phyloP scores from a whole-genome alignment of 2,888 invertebrate genomes.

The Drosophila maculinotata region DNA sequence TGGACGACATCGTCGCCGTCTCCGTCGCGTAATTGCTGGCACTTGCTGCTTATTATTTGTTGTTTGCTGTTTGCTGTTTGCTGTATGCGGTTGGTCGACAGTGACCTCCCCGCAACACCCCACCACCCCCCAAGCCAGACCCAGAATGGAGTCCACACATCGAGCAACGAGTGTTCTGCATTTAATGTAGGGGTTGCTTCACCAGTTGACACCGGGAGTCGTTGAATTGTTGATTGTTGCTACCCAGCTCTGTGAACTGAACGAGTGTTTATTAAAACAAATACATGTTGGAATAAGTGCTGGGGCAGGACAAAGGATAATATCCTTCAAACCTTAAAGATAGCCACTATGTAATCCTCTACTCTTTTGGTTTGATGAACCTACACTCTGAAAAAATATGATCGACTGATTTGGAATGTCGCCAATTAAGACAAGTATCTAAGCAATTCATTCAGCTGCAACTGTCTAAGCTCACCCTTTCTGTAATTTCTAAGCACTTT shows the following conservation, averaged over 20 bases:
- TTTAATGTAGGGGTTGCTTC: slow-evolving; percentile 63
- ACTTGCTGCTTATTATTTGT: slow-evolving; percentile 65
- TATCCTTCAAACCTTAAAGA: not conserved
- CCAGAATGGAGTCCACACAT: slow-evolving; percentile 9
- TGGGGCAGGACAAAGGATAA: no score
- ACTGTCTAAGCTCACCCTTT: slow-evolving; percentile 1
- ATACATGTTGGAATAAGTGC: slow-evolving; percentile 4
- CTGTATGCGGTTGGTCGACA: slow-evolving; percentile 60
- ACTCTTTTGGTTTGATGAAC: not conserved
- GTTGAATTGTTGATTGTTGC: slow-evolving; percentile 4
- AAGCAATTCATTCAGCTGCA: slow-evolving; percentile 21
- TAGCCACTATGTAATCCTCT: not conserved
- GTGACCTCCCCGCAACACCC: not conserved
- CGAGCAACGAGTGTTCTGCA: slow-evolving; percentile 28
- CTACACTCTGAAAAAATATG: not conserved
- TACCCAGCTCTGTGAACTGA: slow-evolving; percentile 25
- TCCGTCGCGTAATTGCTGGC: slow-evolving; percentile 70
- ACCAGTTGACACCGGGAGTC: slow-evolving; percentile 26
- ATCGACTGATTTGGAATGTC: no score
- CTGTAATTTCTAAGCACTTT: slow-evolving; percentile 53
- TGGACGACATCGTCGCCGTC: slow-evolving; percentile 29
- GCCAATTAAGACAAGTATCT: slow-evolving; percentile 2
- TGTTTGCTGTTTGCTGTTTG: slow-evolving; percentile 50
- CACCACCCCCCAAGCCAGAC: not conserved
- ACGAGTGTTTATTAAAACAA: slow-evolving; percentile 35